Percentiles rank a stretch among this genome's conserved stretches.
Conservation (phyloP, 2,888 invertebrate genomes). For the Chromoteleia sp. region DNA sequence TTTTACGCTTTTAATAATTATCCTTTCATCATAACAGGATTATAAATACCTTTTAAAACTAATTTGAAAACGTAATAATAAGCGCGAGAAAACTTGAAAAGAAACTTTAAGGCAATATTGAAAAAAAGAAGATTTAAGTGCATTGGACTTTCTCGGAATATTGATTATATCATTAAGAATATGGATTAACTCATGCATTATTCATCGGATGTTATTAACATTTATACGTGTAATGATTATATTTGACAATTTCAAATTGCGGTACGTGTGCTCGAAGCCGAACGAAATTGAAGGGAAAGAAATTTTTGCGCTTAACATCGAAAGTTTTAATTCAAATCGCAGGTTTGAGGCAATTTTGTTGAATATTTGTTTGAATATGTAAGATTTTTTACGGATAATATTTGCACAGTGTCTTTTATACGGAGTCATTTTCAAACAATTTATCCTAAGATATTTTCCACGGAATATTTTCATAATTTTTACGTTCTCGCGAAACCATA, state of each 20-base stretch:
- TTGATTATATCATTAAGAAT: constrained; percentile 59
- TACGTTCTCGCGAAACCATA: neutral
- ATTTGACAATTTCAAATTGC: constrained; percentile 52
- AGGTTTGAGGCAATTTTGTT: constrained; percentile 5
- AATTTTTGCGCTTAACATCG: constrained; percentile 32
- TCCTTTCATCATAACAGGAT: constrained; percentile 46
- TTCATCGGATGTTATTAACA: constrained; percentile 45
- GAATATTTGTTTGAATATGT: constrained; percentile 53
- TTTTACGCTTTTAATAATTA: constrained; percentile 52
- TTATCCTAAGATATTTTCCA: neutral
- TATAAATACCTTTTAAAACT: constrained; percentile 54
- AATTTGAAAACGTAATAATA: constrained; percentile 53
- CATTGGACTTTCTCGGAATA: constrained; percentile 45
- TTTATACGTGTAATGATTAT: constrained; percentile 52
- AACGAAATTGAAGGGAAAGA: constrained; percentile 32
- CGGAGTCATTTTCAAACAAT: constrained; percentile 16
- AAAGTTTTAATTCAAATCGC: constrained; percentile 34
- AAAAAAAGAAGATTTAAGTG: constrained; percentile 23
- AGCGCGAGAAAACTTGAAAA: constrained; percentile 43
- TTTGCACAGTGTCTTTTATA: constrained; percentile 26
- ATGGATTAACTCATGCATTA: constrained; percentile 54
- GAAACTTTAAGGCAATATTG: constrained; percentile 24
- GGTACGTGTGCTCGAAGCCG: constrained; percentile 11
- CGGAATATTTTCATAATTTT: constrained; percentile 1
- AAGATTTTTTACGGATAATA: constrained; percentile 42